Conservation (phyloP, 2,888 invertebrate genomes). For the Molorchus minor region DNA sequence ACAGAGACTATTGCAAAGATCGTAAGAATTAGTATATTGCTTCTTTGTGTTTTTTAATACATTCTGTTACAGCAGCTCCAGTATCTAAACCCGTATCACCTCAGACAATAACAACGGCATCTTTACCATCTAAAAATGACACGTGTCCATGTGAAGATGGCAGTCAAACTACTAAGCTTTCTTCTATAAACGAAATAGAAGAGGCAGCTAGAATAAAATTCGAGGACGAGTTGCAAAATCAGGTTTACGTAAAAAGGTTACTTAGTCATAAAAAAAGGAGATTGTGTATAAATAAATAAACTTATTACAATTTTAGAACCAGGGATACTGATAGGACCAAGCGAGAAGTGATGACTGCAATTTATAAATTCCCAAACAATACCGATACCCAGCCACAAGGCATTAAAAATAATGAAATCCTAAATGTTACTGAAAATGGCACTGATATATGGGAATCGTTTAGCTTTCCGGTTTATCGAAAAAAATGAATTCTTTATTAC, state of each 20-base stretch:
- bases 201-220: constrained; percentile 73
- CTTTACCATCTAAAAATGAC: constrained; percentile 37
- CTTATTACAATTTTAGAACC: background rate
- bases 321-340: constrained; percentile 20
- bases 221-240: constrained; percentile 84
- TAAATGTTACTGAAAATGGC: constrained; percentile 51
- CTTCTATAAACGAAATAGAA: constrained; percentile 65
- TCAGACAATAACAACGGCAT: constrained; percentile 26
- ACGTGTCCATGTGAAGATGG: constrained; percentile 43
- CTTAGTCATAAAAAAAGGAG: background rate
- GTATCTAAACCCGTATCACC: constrained; percentile 25
- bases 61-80: constrained; percentile 16
- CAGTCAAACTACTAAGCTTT: constrained; percentile 29
- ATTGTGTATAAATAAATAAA: background rate
- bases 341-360: background rate
- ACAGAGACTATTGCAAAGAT: constrained; percentile 70
- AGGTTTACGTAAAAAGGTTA: constrained; percentile 69
- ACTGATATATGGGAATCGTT: constrained; percentile 51
- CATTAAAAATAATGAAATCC: constrained; percentile 33
- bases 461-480: constrained; percentile 51
- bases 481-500: constrained; percentile 66
- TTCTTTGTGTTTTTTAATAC: background rate
- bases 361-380: constrained; percentile 33
- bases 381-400: constrained; percentile 30
- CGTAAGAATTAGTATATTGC: constrained; percentile 29